Evolutionary conservation across 2,888 invertebrate species (phyloP).

Genomic region (Baccha elongata): DNA sequence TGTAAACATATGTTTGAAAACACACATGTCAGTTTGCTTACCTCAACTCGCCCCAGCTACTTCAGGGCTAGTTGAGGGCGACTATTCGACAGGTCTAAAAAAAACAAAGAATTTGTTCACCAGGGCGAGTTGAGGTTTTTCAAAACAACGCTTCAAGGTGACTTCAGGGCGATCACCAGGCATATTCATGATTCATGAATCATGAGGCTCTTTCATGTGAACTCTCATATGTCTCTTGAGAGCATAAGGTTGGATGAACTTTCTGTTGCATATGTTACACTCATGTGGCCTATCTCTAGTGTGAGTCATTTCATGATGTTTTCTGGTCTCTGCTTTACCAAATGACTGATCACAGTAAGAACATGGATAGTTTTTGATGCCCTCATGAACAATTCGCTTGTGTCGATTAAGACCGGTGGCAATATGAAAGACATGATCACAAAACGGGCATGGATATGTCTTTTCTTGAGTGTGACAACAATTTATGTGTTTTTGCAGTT

Average conservation of each 20-base stretch:
- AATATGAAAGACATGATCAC: constrained; percentile 79
- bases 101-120: too few relatives aligned
- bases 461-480: constrained; percentile 80
- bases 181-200: neutral
- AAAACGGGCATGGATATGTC: constrained; percentile 79
- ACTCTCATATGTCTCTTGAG: constrained; percentile 80
- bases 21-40: too few relatives aligned
- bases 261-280: constrained; percentile 78
- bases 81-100: too few relatives aligned
- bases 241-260: constrained; percentile 80
- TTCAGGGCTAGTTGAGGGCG: too few relatives aligned
- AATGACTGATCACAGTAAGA: constrained; percentile 80
- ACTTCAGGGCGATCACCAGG: too few relatives aligned
- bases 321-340: constrained; percentile 80
- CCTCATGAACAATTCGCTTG: constrained; percentile 80
- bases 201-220: constrained; percentile 75
- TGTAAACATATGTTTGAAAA: too few relatives aligned
- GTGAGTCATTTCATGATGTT: constrained; percentile 81
- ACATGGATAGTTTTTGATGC: constrained; percentile 80
- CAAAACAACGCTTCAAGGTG: too few relatives aligned
- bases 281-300: constrained; percentile 81
- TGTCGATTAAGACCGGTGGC: constrained; percentile 79
- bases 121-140: too few relatives aligned
- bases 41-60: too few relatives aligned
- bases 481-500: constrained; percentile 80